Base-by-base conservation (phyloP, 2,797 vertebrate genomes). In the Chaetophractus vellerosus region DNA sequence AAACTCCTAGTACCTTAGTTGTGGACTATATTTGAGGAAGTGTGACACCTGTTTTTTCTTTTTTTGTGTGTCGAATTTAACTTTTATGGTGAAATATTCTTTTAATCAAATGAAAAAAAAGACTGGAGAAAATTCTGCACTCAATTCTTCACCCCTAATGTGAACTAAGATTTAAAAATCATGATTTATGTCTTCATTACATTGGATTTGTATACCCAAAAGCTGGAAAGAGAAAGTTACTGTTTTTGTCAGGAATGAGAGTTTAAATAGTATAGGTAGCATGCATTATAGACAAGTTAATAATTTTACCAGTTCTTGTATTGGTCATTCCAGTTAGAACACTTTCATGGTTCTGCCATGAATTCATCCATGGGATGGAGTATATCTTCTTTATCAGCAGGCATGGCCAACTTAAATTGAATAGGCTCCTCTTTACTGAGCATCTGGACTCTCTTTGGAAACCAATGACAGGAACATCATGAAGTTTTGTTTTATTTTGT, bases 161-260 rank as follows among this genome's bases (percentile, higher is more conserved):
- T 38, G 36, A 63, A 63, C 64, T 95, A 83, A 89, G 64, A 69
- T 74, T 80, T 91, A 61, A 86, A 93, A 68, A 61, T 72, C 36
- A 36, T 87, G 59, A 81, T 87, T 87, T 80, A 48, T 86, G 4
- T 72, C n/a, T 76, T 84, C 83, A 33, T 91, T 87, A 78, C 31
- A 90, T 8, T 68, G 18, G 80, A 86, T 90, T 91, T 92, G n/a
- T 19, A 57, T 84, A 55, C 64, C 4, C 41, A 72, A 64, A 84
- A 90, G 31, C 80, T 50, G 18, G 14, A 50, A 74, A 90, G 33
- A 90, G 38, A 91, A 94, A 93, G 61, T 52, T 84, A 69, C 48
- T 79, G 64, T 72, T 76, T 91, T 52, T 66, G 26, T 95, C 19
- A 63, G 16, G n/a, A 74, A 83, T 94, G 31, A 83, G 21, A 28